Evolutionary conservation across 1,140 invertebrate genomes (phyloP), one percentile per base, ranked within the genome.

Genomic region (Dinoponera quadriceps): DNA sequence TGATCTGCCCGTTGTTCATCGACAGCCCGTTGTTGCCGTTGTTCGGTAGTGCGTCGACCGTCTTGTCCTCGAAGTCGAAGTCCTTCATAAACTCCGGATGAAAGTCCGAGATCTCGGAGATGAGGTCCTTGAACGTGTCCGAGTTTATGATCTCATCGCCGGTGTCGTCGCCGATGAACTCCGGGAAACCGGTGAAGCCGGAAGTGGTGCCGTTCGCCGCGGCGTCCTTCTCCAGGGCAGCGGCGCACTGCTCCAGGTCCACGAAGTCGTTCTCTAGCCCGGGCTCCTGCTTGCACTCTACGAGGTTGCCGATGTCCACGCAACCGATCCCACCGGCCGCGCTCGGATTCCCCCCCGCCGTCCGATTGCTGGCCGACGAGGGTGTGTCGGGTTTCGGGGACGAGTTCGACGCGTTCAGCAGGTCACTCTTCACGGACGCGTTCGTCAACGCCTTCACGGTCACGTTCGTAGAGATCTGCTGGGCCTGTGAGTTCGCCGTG

Each of bases 401-500:
- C 75, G 95, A 92, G 81, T n/a, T n/a, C n/a, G 96, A 90, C 0
- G 91, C 90, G 65, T 92, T 94, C 44, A 91, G 88, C 20, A 93
- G 95, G 92, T 97, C 96, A 89, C 97, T 97, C 87, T 97, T 97
- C 59, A 97, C 96, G 60, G 97, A 97, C 3, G 97, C 96, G 90
- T 98, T 98, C 48, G 97, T 96, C 72, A 98, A 95, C 0, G 98
- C 97, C 91, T 98, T 98, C 49, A 98, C 97, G 9, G 97, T 98
- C n/a, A 98, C 97, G 94, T 98, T 98, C 59, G 98, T 98, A 38
- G 97, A 98, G 69, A 98, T 98, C 91, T 98, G 97, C 89, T 98
- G 97, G n/a, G 97, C 96, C 89, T 97, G 97, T 9, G 97, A 97
- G 91, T 97, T 80, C 33, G 97, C 96, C 54, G 96, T 96, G 7